Conservation (phyloP, 2,797 vertebrate genomes). For the Lerista edwardsae region DNA sequence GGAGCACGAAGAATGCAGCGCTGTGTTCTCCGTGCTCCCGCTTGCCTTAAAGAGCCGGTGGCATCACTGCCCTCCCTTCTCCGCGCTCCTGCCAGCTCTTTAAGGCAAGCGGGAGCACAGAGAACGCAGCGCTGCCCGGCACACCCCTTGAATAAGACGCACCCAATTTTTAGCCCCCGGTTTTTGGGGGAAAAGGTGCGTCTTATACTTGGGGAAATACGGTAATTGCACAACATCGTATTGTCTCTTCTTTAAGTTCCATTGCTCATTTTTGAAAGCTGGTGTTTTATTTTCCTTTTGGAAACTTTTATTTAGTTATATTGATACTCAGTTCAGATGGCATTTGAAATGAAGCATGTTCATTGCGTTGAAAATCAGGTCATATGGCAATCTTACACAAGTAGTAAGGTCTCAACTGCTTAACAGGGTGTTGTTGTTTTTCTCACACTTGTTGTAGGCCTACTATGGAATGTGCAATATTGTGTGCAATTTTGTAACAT, state of each 20-base stretch:
- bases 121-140: no score
- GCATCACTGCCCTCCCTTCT: no score
- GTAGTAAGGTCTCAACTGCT: conserved; percentile 4
- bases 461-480: conserved; percentile 23
- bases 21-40: no score
- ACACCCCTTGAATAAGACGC: no score
- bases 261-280: not conserved
- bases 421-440: conserved; percentile 18
- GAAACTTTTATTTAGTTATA: not conserved
- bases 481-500: conserved; percentile 30
- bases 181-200: no score
- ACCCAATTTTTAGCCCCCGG: no score
- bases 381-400: not conserved
- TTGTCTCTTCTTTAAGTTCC: not conserved
- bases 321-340: conserved; percentile 12
- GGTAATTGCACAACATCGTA: no score
- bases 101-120: no score
- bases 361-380: conserved; percentile 20
- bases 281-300: not conserved
- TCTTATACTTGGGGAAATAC: no score
- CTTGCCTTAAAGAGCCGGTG: no score
- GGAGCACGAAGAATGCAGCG: no score
- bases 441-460: not conserved
- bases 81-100: no score
- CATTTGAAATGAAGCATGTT: not conserved